Percentiles rank a stretch among this genome's conserved stretches.
Evolutionary conservation across 2,113 vertebrate species (phyloP).

Genomic region (Psephotus haematonotus): DNA sequence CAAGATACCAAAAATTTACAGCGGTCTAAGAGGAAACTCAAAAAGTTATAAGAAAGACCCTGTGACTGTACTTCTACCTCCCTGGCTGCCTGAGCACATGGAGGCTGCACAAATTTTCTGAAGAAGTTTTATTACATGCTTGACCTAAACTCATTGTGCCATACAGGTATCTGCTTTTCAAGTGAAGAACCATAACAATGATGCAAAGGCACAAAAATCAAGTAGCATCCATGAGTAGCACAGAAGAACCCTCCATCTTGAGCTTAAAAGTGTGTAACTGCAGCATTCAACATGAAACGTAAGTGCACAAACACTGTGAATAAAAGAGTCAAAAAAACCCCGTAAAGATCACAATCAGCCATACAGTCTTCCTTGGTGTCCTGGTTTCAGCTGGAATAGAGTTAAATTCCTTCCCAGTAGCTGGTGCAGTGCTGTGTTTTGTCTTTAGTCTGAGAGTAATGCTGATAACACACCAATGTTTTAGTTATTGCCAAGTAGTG

Average conservation of each 20-base stretch:
- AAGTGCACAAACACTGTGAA: background rate
- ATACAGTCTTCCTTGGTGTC: background rate
- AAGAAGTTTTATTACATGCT: background rate
- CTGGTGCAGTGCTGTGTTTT: background rate
- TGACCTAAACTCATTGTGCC: background rate
- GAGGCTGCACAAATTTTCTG: background rate
- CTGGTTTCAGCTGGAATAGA: background rate
- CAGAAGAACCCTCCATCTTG: background rate
- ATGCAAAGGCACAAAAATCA: background rate
- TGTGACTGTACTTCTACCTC: background rate
- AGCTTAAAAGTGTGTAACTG: background rate
- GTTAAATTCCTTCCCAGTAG: background rate
- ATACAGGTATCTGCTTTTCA: background rate
- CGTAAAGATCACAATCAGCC: background rate
- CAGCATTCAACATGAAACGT: background rate
- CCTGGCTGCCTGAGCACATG: fast-evolving
- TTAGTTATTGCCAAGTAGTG: background rate
- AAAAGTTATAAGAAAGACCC: background rate
- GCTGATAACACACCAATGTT: background rate
- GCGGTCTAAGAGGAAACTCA: background rate
- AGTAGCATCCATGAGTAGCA: background rate
- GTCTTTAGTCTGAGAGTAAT: background rate
- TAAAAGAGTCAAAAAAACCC: background rate
- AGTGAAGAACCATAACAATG: background rate
- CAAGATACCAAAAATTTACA: background rate